These are phyloP conservation scores for Helogale parvula DNA, from an alignment of 2,113 vertebrate genomes.

Conservation along the genomic window DNA sequence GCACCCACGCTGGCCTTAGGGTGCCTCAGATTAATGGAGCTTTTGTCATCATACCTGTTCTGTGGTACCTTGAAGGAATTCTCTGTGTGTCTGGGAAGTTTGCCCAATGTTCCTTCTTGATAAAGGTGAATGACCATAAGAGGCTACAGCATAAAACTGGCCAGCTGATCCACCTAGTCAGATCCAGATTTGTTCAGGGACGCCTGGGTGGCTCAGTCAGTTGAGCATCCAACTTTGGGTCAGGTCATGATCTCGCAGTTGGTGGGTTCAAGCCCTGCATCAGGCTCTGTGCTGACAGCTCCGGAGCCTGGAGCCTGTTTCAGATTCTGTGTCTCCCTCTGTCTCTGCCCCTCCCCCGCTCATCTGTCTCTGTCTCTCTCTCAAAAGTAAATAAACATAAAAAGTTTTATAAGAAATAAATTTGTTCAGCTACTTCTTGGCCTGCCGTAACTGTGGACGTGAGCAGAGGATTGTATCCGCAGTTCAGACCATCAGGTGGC, in stretches of 20 bases:
- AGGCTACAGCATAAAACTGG: not conserved
- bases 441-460: not conserved
- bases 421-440: not conserved
- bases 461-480: not conserved
- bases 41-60: conserved; percentile 50
- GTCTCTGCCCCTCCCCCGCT: too few relatives aligned
- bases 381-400: too few relatives aligned
- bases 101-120: conserved; percentile 55
- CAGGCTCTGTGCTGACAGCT: too few relatives aligned
- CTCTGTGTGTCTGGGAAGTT: conserved; percentile 70
- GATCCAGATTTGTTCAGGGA: not conserved
- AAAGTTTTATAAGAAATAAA: not conserved
- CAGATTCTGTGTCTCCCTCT: too few relatives aligned
- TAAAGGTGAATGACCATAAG: conserved; percentile 51
- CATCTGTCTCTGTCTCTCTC: too few relatives aligned
- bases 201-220: too few relatives aligned
- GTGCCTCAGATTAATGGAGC: conserved; percentile 25
- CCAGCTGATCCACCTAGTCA: conserved; percentile 15
- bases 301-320: too few relatives aligned
- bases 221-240: too few relatives aligned
- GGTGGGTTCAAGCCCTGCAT: too few relatives aligned
- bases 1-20: conserved; percentile 58
- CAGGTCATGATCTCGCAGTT: too few relatives aligned
- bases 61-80: conserved; percentile 66
- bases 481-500: not conserved